Evolutionary conservation across 2,888 invertebrate species (phyloP), one percentile per base, ranked within the genome.

Genomic region (Zootermopsis nevadensis): DNA sequence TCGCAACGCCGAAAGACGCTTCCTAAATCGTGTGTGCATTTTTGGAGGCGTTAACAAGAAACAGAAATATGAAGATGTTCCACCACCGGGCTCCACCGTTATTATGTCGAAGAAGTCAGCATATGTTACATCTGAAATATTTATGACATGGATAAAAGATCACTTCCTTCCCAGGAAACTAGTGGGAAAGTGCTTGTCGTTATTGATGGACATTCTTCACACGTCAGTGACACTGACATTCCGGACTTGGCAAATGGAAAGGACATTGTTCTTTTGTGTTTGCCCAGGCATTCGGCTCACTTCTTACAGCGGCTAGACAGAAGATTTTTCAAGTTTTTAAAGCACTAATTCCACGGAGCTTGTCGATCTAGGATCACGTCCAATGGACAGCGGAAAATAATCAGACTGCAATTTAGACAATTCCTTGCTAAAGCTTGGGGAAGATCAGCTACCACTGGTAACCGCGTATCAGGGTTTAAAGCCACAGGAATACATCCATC

Each of bases 41-140:
- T 30, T 69, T 22, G 27, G 30, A 31, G 69, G 69, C 6, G 27
- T 10, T 10, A 69, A 69, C 31, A 69, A 30, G 31, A 69, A 69
- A 31, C 8, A 12, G 19, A 31, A 69, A 31, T 31, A 30, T 19
- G 69, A 69, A 31, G 69, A 69, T 31, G 30, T 35, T 4, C 33
- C 38, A 38, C 74, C 74, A n/a, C 74, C 74, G 12, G 48, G 48
- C 10, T 42, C 77, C 6, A 15, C 24, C 27, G 48, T 77, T 27
- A 35, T 35, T 3, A 77, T 77, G 77, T 77, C 77, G 6, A n/a
- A 77, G 30, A 77, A 48, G 31, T 69, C 69, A 31, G 69, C 69
- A 10, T 69, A 69, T 15, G 15, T 69, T 4, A 69, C 22, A 10
- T 10, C 69, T 6, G 69, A 15, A 31, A 31, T 69, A 69, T 69